Base-by-base conservation (phyloP, 2,113 vertebrate species). In the Microtus richardsoni region DNA sequence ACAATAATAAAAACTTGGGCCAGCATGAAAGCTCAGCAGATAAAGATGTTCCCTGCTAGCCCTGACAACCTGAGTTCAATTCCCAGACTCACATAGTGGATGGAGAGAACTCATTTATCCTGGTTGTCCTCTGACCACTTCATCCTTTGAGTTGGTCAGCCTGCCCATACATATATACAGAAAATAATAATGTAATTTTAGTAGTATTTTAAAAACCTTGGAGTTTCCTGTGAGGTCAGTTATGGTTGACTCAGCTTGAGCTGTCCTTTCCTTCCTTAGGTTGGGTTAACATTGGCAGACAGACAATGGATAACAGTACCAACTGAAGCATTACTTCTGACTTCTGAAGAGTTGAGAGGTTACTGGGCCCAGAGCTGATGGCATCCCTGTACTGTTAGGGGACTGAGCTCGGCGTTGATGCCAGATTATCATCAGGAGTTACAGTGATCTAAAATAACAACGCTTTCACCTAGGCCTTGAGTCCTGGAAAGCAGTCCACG, bases 331-430 rank as follows among this genome's bases (percentile, higher is more conserved):
- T 83, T 95, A 88, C 92, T 95, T 92, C 86, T 79, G 78, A 82
- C 93, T 93, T 94, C 93, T 95, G 83, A 96, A 78, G 89, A 95
- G 68, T 70, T 8, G 22, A 92, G 90, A 80, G 78, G 74, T 94
- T 83, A 75, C 68, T 93, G 94, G 88, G 88, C 74, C n/a, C 90
- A 93, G 84, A 80, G 44, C 49, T 89, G 78, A 91, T 94, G 89
- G 66, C 41, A 83, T 95, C 86, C 74, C 39, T 96, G 21, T 95
- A 36, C 95, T 95, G 91, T 91, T 78, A 96, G 89, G 95, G 77
- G 33, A 54, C 91, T 58, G 84, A 91, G 68, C 39, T 44, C 2
- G 5, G 41, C 26, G 44, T 44, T 64, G 79, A 60, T 16, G 54
- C 80, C 80, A 83, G 54, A 62, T 28, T 41, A 41, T 83, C n/a